Conservation (phyloP, 2,113 vertebrate genomes). For the Phalacrocorax carbo region DNA sequence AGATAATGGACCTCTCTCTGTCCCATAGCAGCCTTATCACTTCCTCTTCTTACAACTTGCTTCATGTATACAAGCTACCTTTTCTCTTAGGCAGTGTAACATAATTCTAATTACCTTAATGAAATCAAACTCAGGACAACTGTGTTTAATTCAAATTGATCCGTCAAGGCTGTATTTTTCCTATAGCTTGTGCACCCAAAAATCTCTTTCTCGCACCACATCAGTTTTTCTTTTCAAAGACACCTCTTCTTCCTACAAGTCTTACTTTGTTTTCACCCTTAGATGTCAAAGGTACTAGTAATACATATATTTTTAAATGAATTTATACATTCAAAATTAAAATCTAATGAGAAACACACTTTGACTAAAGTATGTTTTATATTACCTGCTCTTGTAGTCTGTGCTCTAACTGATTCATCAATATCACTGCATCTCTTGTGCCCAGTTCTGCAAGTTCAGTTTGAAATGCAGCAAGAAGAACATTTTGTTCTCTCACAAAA, state of each 20-base stretch:
- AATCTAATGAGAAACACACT: background rate
- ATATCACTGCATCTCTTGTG: slow-evolving; percentile 75
- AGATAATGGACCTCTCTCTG: background rate
- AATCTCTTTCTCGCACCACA: background rate
- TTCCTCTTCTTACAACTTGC: background rate
- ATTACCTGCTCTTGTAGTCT: slow-evolving; percentile 87
- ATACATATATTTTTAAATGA: background rate
- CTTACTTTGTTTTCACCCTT: background rate
- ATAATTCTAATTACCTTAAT: background rate
- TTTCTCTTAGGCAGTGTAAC: background rate
- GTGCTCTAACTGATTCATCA: slow-evolving; percentile 85
- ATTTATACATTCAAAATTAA: background rate
- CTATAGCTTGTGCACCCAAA: background rate
- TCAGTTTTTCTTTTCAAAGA: background rate
- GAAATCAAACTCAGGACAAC: background rate
- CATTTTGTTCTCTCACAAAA: slow-evolving; percentile 81
- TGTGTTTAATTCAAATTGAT: background rate
- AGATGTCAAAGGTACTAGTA: background rate
- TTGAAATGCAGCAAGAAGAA: slow-evolving; percentile 79
- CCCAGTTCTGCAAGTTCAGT: slow-evolving; percentile 81
- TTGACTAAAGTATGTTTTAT: background rate
- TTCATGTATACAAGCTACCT: background rate
- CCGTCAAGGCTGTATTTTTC: background rate
- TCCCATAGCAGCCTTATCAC: background rate
- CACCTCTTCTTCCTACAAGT: background rate